Base-by-base conservation (phyloP, 2,113 vertebrate genomes). In the Montifringilla adamsi region DNA sequence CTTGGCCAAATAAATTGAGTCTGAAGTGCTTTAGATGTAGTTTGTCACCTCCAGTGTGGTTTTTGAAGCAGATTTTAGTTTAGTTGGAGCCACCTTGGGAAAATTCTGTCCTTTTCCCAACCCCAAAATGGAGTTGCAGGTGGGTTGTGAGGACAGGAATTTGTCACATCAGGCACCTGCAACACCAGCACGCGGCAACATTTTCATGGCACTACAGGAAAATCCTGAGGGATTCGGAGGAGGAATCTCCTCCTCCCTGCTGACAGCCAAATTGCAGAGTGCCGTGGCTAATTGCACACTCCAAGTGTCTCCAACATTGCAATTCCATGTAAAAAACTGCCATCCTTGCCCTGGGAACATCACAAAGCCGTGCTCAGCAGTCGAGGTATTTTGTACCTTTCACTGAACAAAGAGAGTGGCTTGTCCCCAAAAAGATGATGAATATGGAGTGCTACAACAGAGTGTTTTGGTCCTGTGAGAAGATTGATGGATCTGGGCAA, bases 401-500 rank as follows among this genome's bases (percentile, higher is more conserved):
- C 50, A 8, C 33, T 31, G 59, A 76, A 83, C 46, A 90, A 27
- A 70, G 56, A 44, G 37, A 66, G 78, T n/a, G 66, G 11, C 59
- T 80, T 70, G 60, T 90, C 68, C 43, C 31, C 82, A 86, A 30
- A 44, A 7, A 73, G 68, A 44, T 47, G 87, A 95, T 94, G 72
- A 52, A 84, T 88, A 78, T 49, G 67, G 92, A 79, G 58, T 0
- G 10, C 37, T 64, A 19, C 66, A 68, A 35, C 21, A 13, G 13
- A 41, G 17, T 55, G 31, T 21, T 84, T 96, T 94, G 87, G 72
- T 74, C 35, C 63, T 67, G 13, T 27, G 46, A 35, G 75, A 70
- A 44, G 87, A 83, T 23, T 80, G 90, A 95, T 93, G 72, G 90
- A 81, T 95, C 85, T 86, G 47, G 81, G 66, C 28, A 68, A 16